Evolutionary conservation across 2,797 vertebrate genomes (phyloP), one percentile per base, ranked within the genome.

Genomic region (Carcharodon carcharias): DNA sequence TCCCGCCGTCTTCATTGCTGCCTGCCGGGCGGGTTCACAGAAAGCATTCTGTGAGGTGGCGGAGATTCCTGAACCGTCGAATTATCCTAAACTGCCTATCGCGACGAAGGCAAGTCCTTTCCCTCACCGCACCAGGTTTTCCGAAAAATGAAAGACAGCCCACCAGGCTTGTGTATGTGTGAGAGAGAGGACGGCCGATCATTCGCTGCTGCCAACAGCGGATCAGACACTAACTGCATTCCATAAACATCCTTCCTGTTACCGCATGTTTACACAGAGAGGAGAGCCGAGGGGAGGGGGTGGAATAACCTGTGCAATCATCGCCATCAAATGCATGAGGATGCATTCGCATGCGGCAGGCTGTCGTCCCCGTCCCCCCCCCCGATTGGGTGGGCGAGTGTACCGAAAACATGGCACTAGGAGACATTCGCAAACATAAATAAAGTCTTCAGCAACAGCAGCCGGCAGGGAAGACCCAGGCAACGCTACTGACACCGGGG

Each of bases 171-270:
- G 26, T 77, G 67, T 50, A 40, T 95, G 88, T n/a, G 88, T 11
- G 69, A 89, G 71, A 80, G 71, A 50, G 89, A 58, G 82, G 21
- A 58, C 58, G 35, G 54, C 58, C 35, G 40, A 92, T 35, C 89
- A 65, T 63, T 65, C 31, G 28, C 58, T n/a, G 7, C 2, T 89
- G 31, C 54, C 40, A 85, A 85, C 12, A 89, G 28, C 54, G 1
- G 28, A 58, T 91, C 88, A 91, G 88, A 91, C 12, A 91, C 88
- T 65, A 63, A 63, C 58, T 92, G 89, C 89, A 95, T 95, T 71
- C 67, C 93, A 45, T 18, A 50, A 69, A 71, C 93, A 95, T 71
- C 63, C 63, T 69, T 54, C 65, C 93, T 54, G 93, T 67, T 45
- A 28, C 93, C 65, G 93, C 93, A 71, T 50, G 40, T 69, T 95